Conservation (phyloP, 2,113 vertebrate genomes). For the Mus pahari region DNA sequence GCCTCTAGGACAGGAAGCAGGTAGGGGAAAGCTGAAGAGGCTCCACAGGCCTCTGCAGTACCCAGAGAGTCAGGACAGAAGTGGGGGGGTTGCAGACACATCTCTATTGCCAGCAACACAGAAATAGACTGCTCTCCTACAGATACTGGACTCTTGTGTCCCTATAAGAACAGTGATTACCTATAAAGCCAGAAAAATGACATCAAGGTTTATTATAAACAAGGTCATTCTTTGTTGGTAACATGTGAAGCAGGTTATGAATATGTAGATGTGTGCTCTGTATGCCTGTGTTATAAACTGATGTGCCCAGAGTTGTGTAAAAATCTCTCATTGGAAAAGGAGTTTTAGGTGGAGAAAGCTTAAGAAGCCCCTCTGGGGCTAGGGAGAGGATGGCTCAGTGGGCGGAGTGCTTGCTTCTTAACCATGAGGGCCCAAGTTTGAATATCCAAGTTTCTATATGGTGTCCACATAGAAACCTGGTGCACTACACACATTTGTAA, state of each 20-base stretch:
- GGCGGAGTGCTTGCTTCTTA: not conserved
- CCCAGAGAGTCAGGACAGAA: not conserved
- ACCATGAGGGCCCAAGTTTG: not conserved
- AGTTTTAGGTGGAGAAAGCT: not conserved
- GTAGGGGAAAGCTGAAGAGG: not conserved
- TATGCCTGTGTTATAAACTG: not conserved
- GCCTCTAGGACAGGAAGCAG: not conserved
- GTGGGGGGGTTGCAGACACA: not conserved
- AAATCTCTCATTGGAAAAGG: not conserved
- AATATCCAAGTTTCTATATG: too few species aligned
- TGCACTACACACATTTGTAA: too few species aligned
- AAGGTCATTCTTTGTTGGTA: not conserved
- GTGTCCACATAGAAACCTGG: not conserved
- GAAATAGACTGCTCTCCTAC: not conserved
- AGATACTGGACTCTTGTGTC: not conserved
- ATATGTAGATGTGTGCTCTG: not conserved
- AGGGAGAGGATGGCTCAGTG: not conserved
- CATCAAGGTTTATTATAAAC: not conserved
- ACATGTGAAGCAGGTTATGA: not conserved
- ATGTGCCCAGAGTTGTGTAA: too few species aligned
- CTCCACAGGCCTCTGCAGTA: not conserved
- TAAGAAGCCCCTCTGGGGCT: too few species aligned
- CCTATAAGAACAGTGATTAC: not conserved
- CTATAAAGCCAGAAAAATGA: slow-evolving; percentile 6
- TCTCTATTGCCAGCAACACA: not conserved